phyloP scores from a whole-genome alignment of 1,140 invertebrate genomes.

The Macrosteles quadrilineatus region DNA sequence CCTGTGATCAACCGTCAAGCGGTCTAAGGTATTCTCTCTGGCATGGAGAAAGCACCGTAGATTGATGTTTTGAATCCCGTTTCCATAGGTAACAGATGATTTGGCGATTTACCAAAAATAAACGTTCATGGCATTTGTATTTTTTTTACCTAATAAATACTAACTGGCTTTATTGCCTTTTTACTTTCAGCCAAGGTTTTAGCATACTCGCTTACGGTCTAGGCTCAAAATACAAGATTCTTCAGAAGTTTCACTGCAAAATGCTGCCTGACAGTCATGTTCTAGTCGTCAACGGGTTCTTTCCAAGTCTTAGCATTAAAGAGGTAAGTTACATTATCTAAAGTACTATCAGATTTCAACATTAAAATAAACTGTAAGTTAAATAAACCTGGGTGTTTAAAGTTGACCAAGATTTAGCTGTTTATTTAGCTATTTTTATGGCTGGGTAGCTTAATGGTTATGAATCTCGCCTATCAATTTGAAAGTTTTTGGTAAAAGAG shows the following conservation, averaged over 20 bases:
- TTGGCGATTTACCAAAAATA: no score
- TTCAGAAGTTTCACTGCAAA: constrained; percentile 73
- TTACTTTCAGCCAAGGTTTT: constrained; percentile 79
- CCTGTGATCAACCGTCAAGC: no score
- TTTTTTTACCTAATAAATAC: no score
- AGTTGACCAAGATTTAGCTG: neutral
- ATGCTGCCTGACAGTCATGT: constrained; percentile 67
- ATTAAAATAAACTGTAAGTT: neutral
- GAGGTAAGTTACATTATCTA: constrained; percentile 55
- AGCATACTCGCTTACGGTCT: constrained; percentile 85
- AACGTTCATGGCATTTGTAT: neutral
- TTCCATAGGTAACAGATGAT: no score
- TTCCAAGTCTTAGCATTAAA: constrained; percentile 85
- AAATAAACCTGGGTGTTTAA: no score
- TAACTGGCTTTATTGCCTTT: no score
- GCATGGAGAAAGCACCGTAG: no score
- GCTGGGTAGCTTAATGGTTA: neutral
- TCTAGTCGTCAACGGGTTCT: constrained; percentile 88
- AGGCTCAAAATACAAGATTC: constrained; percentile 80
- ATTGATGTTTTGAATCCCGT: no score
- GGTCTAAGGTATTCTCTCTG: no score
- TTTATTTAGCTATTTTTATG: neutral
- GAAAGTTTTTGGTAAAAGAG: neutral
- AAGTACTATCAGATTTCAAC: neutral
- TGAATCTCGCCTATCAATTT: neutral